A percentile compares a stretch with the other conserved stretches of the same genome.
Conservation (phyloP, 1,140 invertebrate species). For the Saccostrea echinata region DNA sequence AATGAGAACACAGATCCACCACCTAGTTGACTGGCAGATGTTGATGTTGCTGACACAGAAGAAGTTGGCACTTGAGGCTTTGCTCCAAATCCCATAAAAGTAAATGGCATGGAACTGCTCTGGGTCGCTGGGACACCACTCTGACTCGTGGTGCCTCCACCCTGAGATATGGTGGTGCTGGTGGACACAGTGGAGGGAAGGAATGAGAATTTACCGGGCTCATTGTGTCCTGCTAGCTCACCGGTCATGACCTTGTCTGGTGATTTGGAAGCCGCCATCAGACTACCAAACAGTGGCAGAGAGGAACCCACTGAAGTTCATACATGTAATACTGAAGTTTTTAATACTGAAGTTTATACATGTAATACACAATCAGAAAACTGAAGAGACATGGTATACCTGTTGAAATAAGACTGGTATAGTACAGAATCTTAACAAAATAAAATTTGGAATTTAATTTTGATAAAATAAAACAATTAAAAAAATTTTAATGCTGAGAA, state of each 20-base stretch:
- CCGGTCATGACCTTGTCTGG: slow-evolving; percentile 46
- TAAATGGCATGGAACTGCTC: neutral
- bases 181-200: neutral
- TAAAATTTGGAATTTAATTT: no score
- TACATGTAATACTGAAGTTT: no score
- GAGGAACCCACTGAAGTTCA: slow-evolving; percentile 20
- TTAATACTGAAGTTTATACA: no score
- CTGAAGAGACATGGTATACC: no score
- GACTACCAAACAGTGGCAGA: slow-evolving; percentile 51
- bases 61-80: neutral
- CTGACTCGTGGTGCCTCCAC: neutral
- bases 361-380: no score
- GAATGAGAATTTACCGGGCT: neutral
- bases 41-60: neutral
- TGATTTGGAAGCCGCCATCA: slow-evolving; percentile 48
- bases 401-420: no score
- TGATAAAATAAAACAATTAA: no score
- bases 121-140: neutral
- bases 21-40: neutral
- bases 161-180: neutral
- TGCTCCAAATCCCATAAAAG: slow-evolving; percentile 25
- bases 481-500: no score
- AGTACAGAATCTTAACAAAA: no score
- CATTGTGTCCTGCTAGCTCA: neutral
- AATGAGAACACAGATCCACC: neutral